Conservation (phyloP, 2,113 vertebrate genomes). For the Leiothrix lutea region DNA sequence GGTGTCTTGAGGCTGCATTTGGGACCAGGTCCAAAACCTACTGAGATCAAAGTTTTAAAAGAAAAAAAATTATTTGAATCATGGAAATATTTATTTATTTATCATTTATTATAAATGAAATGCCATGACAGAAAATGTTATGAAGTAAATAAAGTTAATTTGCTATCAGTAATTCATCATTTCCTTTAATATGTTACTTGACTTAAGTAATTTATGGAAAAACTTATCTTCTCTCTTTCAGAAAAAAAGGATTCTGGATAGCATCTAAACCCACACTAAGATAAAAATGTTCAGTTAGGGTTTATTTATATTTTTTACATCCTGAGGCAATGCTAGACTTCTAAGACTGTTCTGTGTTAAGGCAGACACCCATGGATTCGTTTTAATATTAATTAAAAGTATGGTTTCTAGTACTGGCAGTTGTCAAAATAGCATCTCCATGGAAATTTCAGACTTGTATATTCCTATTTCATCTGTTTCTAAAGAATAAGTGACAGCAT, state of each 20-base stretch:
- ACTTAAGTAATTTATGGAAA: neutral
- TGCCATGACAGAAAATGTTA: neutral
- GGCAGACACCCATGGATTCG: neutral
- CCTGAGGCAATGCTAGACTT: slow-evolving; percentile 1
- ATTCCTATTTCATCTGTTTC: neutral
- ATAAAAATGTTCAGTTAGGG: neutral
- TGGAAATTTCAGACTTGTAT: neutral
- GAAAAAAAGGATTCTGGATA: neutral
- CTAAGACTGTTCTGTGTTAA: neutral
- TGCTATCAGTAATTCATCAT: neutral
- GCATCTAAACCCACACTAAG: neutral
- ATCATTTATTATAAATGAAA: neutral
- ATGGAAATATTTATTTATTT: neutral
- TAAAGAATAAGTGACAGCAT: neutral
- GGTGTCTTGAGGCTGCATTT: neutral
- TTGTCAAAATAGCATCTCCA: slow-evolving; percentile 17
- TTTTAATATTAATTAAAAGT: slow-evolving; percentile 21
- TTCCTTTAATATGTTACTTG: neutral
- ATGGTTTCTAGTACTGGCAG: neutral
- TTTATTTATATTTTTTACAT: slow-evolving; percentile 20
- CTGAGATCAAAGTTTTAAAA: neutral
- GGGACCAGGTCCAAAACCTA: neutral
- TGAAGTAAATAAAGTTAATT: neutral
- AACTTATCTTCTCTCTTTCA: neutral
- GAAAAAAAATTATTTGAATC: neutral